Evolutionary conservation across 2,797 vertebrate genomes (phyloP), one percentile per base, ranked within the genome.

Genomic region (Odontamblyopus rebecca): DNA sequence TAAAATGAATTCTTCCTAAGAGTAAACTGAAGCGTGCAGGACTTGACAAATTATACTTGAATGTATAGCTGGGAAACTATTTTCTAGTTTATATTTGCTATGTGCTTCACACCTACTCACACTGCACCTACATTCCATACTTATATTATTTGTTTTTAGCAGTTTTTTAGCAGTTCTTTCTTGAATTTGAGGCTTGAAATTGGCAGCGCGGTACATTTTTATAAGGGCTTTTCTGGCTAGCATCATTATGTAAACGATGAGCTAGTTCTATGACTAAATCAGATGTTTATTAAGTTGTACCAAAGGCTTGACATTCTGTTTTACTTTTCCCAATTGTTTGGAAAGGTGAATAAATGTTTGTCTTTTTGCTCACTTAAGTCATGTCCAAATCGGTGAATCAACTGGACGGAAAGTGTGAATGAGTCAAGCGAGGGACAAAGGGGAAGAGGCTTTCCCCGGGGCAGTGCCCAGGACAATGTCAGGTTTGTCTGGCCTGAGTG

Each of bases 401-500:
- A 56, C 78, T 41, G 63, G 54, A 54, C 61, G 82, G 70, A 73
- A 84, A 80, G 81, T 82, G 85, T 86, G 83, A 87, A 85, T 72
- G 78, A 83, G 86, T 78, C 48, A 6, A 77, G 61, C 69, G 26
- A 38, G 73, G 77, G 81, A 81, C 75, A 86, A 80, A 92, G 72
- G 60, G 86, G 85, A 91, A 86, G 87, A 90, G 85, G 84, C 78
- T 84, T 80, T 87, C 63, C 84, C 88, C 78, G 84, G 87, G 88
- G 84, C 86, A 86, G 86, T 76, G 73, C 78, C 81, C 77, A 62
- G 90, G 86, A 94, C 93, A 94, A 93, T 93, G 91, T 88, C 87
- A 91, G 91, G 90, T 93, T 92, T 94, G 90, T 93, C 87, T 82
- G 87, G 86, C 85, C 84, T 35, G 54, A 89, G 88, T 86, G 86